A percentile compares a stretch with the other conserved stretches of the same genome.
phyloP scores from a whole-genome alignment of 2,113 vertebrate genomes.

The Hepsetus odoe region DNA sequence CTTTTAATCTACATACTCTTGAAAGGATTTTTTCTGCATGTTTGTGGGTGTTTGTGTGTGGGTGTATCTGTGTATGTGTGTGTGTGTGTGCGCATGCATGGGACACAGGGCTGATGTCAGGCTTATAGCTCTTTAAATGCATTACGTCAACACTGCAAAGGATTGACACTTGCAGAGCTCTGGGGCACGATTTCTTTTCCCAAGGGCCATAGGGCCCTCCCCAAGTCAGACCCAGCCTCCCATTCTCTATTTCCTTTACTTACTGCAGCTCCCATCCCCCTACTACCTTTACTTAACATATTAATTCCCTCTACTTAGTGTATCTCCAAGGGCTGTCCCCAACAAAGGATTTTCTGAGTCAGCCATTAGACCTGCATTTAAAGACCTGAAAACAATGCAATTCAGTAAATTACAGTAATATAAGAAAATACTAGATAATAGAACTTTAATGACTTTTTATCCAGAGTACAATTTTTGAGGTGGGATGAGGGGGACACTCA shows the following conservation, averaged over 20 bases:
- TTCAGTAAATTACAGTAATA: too few relatives aligned
- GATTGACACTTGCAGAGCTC: conserved; percentile 25
- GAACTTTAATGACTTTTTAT: too few relatives aligned
- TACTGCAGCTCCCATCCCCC: background rate
- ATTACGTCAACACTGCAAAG: conserved; percentile 14
- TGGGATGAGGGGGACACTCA: too few relatives aligned
- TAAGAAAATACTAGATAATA: too few relatives aligned
- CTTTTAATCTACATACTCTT: background rate
- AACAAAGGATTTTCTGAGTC: background rate
- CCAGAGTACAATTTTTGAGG: too few relatives aligned
- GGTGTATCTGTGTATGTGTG: background rate
- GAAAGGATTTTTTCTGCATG: background rate
- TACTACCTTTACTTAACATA: conserved; percentile 49
- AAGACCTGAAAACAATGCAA: background rate
- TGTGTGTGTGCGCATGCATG: background rate
- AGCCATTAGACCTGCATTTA: background rate
- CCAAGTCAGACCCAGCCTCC: conserved; percentile 4
- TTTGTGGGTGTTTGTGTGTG: background rate
- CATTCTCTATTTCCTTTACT: background rate
- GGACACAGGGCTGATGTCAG: background rate
- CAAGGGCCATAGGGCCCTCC: background rate
- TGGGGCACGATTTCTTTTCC: conserved; percentile 14
- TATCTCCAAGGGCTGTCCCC: background rate
- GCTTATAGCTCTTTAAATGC: background rate
- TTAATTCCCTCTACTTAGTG: background rate